Percentiles rank a stretch among this genome's conserved stretches.
Conservation (phyloP, 2,888 invertebrate genomes). For the Dinocampus coccinellae region DNA sequence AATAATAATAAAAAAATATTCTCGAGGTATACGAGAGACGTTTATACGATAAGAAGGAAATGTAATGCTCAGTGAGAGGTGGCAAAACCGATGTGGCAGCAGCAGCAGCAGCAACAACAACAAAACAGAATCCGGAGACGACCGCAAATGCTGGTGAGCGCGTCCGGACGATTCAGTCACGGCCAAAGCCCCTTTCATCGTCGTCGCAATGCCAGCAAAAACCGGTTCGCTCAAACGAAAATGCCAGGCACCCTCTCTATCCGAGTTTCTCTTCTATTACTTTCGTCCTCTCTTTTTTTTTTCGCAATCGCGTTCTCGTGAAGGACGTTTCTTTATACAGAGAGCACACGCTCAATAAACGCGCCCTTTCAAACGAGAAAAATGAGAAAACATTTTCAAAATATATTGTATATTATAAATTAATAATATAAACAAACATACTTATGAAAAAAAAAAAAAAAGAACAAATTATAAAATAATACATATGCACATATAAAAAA, state of each 20-base stretch:
- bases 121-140: conserved; percentile 36
- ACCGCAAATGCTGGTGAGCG: conserved; percentile 25
- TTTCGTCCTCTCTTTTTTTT: not conserved
- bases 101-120: conserved; percentile 26
- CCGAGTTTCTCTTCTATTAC: conserved; percentile 32
- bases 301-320: conserved; percentile 2
- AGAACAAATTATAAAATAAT: no score
- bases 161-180: conserved; percentile 34
- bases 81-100: conserved; percentile 26
- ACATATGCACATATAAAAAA: no score
- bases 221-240: conserved; percentile 43
- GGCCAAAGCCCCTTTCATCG: conserved; percentile 22
- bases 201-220: conserved; percentile 33
- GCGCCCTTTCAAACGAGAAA: conserved; percentile 13
- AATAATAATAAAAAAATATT: not conserved
- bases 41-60: conserved; percentile 2
- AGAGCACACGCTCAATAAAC: not conserved
- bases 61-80: conserved; percentile 8
- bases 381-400: not conserved
- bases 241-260: conserved; percentile 36
- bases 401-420: not conserved
- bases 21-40: conserved; percentile 4
- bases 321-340: conserved; percentile 28
- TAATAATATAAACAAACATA: not conserved
- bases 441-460: not conserved